Evolutionary conservation across 1,140 invertebrate species (phyloP), one percentile per base, ranked within the genome.

Genomic region (Bombus vancouverensis): DNA sequence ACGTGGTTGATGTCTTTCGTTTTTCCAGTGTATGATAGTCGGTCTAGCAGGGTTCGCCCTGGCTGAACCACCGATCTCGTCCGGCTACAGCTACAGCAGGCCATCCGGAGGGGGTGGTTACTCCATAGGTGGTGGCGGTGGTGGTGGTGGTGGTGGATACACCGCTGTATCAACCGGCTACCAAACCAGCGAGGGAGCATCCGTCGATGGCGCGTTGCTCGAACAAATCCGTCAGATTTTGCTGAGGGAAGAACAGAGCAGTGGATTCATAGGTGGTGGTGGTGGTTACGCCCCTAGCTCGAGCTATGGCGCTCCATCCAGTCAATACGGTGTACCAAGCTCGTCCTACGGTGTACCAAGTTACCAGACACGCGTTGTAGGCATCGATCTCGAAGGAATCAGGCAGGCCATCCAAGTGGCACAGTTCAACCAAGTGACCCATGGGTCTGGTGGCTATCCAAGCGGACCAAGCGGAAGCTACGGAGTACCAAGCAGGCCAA

Each of bases 181-280:
- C 92, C 97, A 97, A 89, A 97, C 96, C 77, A 97, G 96, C 87
- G 97, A 98, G 92, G 97, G 97, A 73, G 97, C 97, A 90, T 96
- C 97, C 93, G 97, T 98, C 72, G 97, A 98, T 94, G 96, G 96
- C 66, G 96, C 96, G 85, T 96, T 98, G 79, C 95, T 98, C 77
- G 97, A 98, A 92, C 97, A 98, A 93, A 97, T 98, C 90, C 97
- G 97, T 89, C 96, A 98, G 94, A 98, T 98, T 92, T 96, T 98
- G 74, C 95, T 98, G 85, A 97, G 97, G 92, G 97, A 98, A 93
- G 97, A 98, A 94, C 95, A 95, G 78, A 88, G 86, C 34, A 94
- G 95, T 15, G 94, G 95, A 44, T 94, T 95, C 71, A 93, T 94
- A 32, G 93, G 93, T 83, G 93, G 95, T 71, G 83, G 83, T 3